Evolutionary conservation across 2,888 invertebrate genomes (phyloP).

Genomic region (Strigamia transsilvanica): DNA sequence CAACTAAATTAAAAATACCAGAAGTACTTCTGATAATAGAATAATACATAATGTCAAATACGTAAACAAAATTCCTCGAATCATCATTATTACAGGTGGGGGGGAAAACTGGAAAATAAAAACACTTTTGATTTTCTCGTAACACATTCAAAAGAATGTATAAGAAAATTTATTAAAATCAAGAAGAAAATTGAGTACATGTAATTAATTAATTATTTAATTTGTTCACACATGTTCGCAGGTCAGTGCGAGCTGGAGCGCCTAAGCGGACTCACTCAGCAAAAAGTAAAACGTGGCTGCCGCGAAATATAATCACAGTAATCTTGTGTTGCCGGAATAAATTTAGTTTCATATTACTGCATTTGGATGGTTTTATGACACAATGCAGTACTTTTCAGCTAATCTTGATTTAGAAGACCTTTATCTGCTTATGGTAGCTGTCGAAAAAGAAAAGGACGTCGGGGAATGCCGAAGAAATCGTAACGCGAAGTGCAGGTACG

Average conservation of each 20-base stretch:
- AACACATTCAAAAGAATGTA: too few relatives aligned
- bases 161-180: too few relatives aligned
- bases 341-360: conserved; percentile 10
- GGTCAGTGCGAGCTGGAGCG: neutral
- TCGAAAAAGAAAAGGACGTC: neutral
- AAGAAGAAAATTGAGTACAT: too few relatives aligned
- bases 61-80: too few relatives aligned
- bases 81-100: too few relatives aligned
- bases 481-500: neutral
- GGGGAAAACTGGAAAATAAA: too few relatives aligned
- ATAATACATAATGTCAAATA: too few relatives aligned
- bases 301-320: conserved; percentile 36
- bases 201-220: too few relatives aligned
- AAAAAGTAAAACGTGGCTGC: conserved; percentile 35
- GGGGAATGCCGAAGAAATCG: neutral
- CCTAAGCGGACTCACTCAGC: neutral
- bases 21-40: too few relatives aligned
- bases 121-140: too few relatives aligned
- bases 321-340: conserved; percentile 23
- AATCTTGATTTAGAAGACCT: conserved; percentile 4
- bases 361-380: conserved; percentile 11
- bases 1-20: too few relatives aligned
- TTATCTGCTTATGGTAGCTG: neutral
- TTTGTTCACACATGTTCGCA: neutral
- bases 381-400: conserved; percentile 10